Evolutionary conservation across 2,113 vertebrate species (phyloP).

Genomic region (Chionodraco myersi): DNA sequence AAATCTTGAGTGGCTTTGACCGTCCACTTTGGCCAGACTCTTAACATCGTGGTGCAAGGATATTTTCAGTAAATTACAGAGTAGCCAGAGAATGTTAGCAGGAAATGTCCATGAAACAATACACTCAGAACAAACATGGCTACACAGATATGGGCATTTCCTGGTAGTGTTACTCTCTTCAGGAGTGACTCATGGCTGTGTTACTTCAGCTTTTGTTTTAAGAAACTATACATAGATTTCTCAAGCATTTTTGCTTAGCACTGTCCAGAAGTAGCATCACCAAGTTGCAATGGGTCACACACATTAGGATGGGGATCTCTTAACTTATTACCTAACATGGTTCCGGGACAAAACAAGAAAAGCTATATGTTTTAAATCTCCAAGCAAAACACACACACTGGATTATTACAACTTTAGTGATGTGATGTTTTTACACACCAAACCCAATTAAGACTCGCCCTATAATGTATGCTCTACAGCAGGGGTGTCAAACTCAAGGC

Average conservation of each 20-base stretch:
- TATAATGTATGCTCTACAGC: conserved; percentile 12
- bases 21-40: conserved; percentile 52
- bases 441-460: conserved; percentile 22
- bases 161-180: conserved; percentile 52
- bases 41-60: conserved; percentile 47
- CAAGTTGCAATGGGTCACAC: not conserved
- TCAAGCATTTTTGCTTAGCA: not conserved
- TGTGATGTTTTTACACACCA: conserved; percentile 12
- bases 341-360: not conserved
- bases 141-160: conserved; percentile 64
- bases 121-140: conserved; percentile 55
- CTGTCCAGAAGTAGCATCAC: not conserved
- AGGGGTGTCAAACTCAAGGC: too few species aligned
- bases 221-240: conserved; percentile 22
- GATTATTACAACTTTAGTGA: not conserved
- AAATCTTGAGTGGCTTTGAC: conserved; percentile 69
- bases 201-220: conserved; percentile 43
- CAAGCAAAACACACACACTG: not conserved
- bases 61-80: conserved; percentile 81
- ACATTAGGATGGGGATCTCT: not conserved
- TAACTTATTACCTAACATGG: not conserved
- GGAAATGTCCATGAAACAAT: conserved; percentile 77
- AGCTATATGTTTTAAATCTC: not conserved
- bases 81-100: conserved; percentile 73
- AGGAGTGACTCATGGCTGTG: conserved; percentile 46